Conservation (phyloP, 2,797 vertebrate species). For the Semotilus atromaculatus region DNA sequence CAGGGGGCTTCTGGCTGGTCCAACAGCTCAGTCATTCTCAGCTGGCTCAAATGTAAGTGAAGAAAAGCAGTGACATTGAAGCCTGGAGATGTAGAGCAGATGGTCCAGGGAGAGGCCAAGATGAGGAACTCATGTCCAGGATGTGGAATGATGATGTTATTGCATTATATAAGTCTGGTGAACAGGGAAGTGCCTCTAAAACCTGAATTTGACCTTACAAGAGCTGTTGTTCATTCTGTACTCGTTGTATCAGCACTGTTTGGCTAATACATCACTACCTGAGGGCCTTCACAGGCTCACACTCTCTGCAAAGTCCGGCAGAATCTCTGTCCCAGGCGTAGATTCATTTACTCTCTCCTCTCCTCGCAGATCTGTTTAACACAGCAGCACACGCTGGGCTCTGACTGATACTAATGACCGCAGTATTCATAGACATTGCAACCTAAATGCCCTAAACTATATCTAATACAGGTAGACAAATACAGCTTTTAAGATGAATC, state of each 20-base stretch:
- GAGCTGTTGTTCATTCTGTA: not conserved
- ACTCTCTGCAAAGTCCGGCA: not conserved
- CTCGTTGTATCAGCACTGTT: not conserved
- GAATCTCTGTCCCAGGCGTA: conserved; percentile 16
- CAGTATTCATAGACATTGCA: conserved; percentile 41
- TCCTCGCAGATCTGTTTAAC: conserved; percentile 34
- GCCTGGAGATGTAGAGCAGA: conserved; percentile 53
- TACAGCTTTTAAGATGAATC: conserved; percentile 9
- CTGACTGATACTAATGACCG: conserved; percentile 49
- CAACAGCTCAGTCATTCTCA: conserved; percentile 44
- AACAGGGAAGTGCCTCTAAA: conserved; percentile 6
- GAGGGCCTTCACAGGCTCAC: not conserved
- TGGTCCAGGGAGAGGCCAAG: conserved; percentile 40
- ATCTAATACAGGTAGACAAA: conserved; percentile 50
- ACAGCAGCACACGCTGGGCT: conserved; percentile 16
- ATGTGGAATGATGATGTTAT: conserved; percentile 34
- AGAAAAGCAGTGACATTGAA: conserved; percentile 35
- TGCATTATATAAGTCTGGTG: conserved; percentile 21
- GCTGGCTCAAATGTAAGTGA: conserved; percentile 31
- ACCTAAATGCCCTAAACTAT: conserved; percentile 50
- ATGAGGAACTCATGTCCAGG: conserved; percentile 15
- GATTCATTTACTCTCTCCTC: conserved; percentile 13
- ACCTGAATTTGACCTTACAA: conserved; percentile 1
- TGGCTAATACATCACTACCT: not conserved
- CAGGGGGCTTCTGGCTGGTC: conserved; percentile 6